These are phyloP conservation scores for Oryzias curvinotus DNA, from an alignment of 2,113 vertebrate species.

Conservation along the genomic window DNA sequence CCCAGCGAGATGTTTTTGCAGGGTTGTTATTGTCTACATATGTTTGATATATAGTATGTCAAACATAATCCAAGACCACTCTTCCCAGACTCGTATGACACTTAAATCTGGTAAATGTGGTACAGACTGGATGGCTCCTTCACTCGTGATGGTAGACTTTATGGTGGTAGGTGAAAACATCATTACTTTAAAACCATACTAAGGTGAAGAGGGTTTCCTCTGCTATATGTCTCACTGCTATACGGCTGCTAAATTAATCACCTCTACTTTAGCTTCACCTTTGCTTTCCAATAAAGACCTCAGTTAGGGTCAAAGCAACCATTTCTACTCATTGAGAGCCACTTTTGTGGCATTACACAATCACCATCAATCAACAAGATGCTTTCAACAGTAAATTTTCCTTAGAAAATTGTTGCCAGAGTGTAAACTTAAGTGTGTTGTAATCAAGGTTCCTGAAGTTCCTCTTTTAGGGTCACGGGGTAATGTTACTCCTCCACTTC, in stretches of 20 bases:
- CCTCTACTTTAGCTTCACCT: background rate
- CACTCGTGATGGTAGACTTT: too few relatives aligned
- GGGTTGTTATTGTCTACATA: background rate
- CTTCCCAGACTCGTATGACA: background rate
- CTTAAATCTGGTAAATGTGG: background rate
- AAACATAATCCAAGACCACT: background rate
- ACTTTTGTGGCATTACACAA: conserved; percentile 8
- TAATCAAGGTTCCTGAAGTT: conserved; percentile 14
- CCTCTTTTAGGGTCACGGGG: conserved; percentile 21
- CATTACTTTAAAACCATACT: too few relatives aligned
- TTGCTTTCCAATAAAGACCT: background rate
- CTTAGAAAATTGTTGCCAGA: conserved; percentile 4
- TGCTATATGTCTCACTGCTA: too few relatives aligned
- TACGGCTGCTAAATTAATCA: background rate
- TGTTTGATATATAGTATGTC: conserved; percentile 17
- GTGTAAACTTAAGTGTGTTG: conserved; percentile 6
- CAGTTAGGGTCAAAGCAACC: background rate
- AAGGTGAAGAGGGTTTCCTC: too few relatives aligned
- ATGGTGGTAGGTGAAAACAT: too few relatives aligned
- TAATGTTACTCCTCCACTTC: conserved; percentile 15
- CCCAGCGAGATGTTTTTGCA: background rate
- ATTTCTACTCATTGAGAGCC: background rate
- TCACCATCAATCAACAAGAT: conserved; percentile 11
- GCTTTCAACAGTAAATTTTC: conserved; percentile 8
- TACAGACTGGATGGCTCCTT: background rate